phyloP scores from a whole-genome alignment of 1,140 invertebrate genomes.

The Gyrodactylus bullatarudis region DNA sequence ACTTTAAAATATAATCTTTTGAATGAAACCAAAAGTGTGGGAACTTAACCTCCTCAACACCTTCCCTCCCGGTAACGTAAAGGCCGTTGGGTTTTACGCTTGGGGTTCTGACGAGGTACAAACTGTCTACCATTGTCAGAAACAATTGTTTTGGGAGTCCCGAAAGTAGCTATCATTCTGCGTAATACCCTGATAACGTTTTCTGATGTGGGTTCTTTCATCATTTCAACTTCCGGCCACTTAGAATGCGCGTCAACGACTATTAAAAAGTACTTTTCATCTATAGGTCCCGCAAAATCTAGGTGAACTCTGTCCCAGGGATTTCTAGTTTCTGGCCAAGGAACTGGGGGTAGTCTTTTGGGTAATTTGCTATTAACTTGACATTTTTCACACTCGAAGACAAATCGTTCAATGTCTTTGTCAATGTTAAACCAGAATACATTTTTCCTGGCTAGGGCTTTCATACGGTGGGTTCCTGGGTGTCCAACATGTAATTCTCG shows the following conservation, averaged over 20 bases:
- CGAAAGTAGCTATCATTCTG: too few relatives aligned
- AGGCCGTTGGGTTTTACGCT: too few relatives aligned
- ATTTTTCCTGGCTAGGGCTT: constrained; percentile 15
- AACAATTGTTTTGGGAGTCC: too few relatives aligned
- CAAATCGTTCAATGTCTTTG: constrained; percentile 14
- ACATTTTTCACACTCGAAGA: constrained; percentile 8
- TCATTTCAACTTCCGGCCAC: constrained; percentile 19
- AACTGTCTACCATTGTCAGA: too few relatives aligned
- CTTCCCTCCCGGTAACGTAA: too few relatives aligned
- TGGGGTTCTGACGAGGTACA: too few relatives aligned
- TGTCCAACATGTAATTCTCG: constrained; percentile 17
- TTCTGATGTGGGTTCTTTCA: too few relatives aligned
- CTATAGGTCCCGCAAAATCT: constrained; percentile 22
- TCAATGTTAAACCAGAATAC: constrained; percentile 22
- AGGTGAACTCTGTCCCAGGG: constrained; percentile 22
- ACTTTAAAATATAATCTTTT: too few relatives aligned
- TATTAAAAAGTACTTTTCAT: constrained; percentile 16
- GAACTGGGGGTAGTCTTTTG: constrained; percentile 8
- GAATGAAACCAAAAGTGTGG: too few relatives aligned
- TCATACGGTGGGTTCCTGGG: constrained; percentile 20
- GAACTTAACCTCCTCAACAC: too few relatives aligned
- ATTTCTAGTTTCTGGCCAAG: constrained; percentile 15
- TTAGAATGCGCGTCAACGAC: constrained; percentile 18
- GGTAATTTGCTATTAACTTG: neutral
- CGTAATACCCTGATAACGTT: constrained; percentile 1